These are phyloP conservation scores for Bufotes viridis DNA, from an alignment of 2,797 vertebrate genomes.

Conservation along the genomic window DNA sequence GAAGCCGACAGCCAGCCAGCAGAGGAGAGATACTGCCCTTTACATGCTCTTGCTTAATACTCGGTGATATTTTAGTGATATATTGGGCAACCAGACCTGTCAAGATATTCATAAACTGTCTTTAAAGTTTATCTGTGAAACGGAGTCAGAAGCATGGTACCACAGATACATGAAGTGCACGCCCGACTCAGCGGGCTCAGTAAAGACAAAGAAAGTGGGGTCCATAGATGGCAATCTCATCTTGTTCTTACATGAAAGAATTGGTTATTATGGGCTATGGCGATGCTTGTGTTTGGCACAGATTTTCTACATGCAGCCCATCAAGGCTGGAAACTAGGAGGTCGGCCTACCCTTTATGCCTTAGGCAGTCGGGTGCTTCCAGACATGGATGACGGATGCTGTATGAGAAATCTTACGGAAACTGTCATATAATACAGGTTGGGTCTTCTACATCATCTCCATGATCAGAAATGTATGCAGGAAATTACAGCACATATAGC, in stretches of 20 bases:
- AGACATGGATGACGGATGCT: too few species aligned
- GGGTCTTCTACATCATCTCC: too few species aligned
- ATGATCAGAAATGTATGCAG: too few species aligned
- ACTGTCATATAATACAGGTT: too few species aligned
- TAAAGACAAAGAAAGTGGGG: not conserved
- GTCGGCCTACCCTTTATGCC: too few species aligned
- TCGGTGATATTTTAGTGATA: constrained; percentile 48
- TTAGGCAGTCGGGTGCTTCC: too few species aligned
- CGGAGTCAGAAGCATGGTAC: not conserved
- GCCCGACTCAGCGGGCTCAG: not conserved
- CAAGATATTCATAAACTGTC: constrained; percentile 16
- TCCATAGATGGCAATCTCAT: not conserved
- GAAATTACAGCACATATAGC: too few species aligned
- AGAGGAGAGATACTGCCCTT: constrained; percentile 37
- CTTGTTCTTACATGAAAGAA: not conserved
- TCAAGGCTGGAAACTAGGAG: not conserved
- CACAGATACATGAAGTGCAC: not conserved
- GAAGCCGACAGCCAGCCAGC: constrained; percentile 27
- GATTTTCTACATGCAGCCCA: not conserved
- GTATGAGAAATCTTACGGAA: too few species aligned
- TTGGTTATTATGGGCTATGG: not conserved
- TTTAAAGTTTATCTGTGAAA: constrained; percentile 34
- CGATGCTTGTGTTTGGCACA: not conserved
- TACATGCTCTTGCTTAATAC: constrained; percentile 28
- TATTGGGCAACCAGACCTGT: constrained; percentile 32